phyloP scores from a whole-genome alignment of 1,140 invertebrate genomes.

The Heterodera schachtii region DNA sequence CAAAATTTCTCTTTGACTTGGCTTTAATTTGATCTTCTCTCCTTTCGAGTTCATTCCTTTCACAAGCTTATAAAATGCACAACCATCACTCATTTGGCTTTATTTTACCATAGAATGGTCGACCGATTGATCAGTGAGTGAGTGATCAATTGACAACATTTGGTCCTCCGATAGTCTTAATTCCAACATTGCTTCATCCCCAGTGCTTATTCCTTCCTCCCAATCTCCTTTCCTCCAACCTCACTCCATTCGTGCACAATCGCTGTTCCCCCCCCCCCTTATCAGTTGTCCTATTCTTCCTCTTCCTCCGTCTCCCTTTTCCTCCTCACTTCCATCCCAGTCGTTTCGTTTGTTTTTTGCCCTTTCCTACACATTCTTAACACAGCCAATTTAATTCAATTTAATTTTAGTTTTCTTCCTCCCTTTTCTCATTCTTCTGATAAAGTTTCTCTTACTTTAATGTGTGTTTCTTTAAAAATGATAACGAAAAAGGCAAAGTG shows the following conservation, averaged over 20 bases:
- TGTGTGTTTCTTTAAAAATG: too few relatives aligned
- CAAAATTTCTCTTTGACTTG: neutral
- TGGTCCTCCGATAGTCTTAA: neutral
- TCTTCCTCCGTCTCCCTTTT: neutral
- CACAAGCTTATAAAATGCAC: neutral
- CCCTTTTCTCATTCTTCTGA: neutral
- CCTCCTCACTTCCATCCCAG: too few relatives aligned
- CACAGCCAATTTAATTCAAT: neutral
- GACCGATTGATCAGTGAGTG: too few relatives aligned
- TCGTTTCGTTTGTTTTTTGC: neutral
- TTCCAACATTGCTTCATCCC: neutral
- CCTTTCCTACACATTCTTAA: neutral
- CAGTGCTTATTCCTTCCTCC: neutral
- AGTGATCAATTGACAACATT: too few relatives aligned
- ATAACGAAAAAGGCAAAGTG: too few relatives aligned
- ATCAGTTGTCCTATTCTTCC: neutral
- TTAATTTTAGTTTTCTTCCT: neutral
- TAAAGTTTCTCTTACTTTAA: neutral
- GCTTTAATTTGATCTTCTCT: conserved; percentile 17
- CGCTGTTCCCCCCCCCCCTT: neutral
- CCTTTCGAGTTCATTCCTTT: neutral
- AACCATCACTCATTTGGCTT: neutral
- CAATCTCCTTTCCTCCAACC: neutral
- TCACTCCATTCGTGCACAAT: conserved; percentile 14
- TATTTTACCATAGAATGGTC: too few relatives aligned